Base-by-base conservation (phyloP, 2,888 invertebrate genomes). In the Coelinius sp. region DNA sequence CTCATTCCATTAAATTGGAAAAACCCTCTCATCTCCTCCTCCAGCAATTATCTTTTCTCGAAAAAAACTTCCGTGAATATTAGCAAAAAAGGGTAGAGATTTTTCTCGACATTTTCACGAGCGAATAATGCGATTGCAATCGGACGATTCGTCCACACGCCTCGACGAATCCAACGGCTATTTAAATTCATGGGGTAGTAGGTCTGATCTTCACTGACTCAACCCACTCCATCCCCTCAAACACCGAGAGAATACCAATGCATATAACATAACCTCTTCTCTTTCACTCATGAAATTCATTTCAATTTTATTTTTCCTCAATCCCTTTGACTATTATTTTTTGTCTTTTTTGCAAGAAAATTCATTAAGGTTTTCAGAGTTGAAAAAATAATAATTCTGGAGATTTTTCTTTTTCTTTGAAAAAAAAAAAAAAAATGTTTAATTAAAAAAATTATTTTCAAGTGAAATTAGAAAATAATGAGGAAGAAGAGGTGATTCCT, bases 151-250 rank as follows among this genome's bases (percentile, higher is more conserved):
- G 25, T 46, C 17, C 38, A 38, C 38, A 38, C 65, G 46, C 65
- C 63, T 38, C 38, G 41, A 38, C n/a, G 38, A 41, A 41, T 41
- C 24, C 63, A 41, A 46, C 24, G 65, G 65, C 46, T 44, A 65
- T 65, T 46, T 65, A 65, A 65, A 65, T 65, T 65, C 65, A 65
- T 65, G 27, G 65, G 14, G 41, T 38, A 41, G 12, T 22, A n/a
- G 20, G 24, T 35, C 63, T 38, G 41, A 64, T 38, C 63, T 22
- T 22, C 63, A 41, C 41, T n/a, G 35, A 24, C 31, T 35, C 20
- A 8, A 17, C 56, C 70, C 6, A 17, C 31, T 65, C 56, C 62
- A 53, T 64, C 17, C 59, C 41, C 14, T 27, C 62, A 52, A 52
- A n/a, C 31, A 4, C 64, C 25, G 38, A 53, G 22, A 52, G 52